These are phyloP conservation scores for Lordiphosa fenestrarum DNA, from an alignment of 2,888 invertebrate species.

Conservation along the genomic window DNA sequence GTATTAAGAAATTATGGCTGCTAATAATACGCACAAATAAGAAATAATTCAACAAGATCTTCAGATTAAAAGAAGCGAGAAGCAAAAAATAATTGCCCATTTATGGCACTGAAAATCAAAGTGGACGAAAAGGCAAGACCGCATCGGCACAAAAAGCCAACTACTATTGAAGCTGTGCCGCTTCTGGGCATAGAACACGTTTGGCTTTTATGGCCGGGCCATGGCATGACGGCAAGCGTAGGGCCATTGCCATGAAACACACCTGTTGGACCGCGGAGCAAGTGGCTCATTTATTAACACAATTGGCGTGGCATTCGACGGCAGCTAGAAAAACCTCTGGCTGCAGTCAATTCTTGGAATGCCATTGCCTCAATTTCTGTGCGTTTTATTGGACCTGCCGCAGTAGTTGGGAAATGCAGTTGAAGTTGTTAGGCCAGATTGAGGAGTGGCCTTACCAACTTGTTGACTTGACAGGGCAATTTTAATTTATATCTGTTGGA, in stretches of 20 bases:
- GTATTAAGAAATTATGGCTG: too few relatives aligned
- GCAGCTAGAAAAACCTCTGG: conserved; percentile 2
- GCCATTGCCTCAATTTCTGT: conserved; percentile 47
- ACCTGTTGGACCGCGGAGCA: conserved; percentile 40
- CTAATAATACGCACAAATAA: too few relatives aligned
- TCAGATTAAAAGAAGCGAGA: too few relatives aligned
- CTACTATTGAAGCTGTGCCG: conserved; percentile 8
- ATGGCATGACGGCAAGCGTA: conserved; percentile 1
- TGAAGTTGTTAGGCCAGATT: background rate
- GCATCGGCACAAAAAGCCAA: background rate
- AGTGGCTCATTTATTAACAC: conserved; percentile 47
- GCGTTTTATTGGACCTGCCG: conserved; percentile 34
- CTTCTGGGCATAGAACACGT: conserved; percentile 7
- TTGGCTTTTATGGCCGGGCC: conserved; percentile 36
- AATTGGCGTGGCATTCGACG: conserved; percentile 40
- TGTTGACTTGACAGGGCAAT: too few relatives aligned
- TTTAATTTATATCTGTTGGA: too few relatives aligned
- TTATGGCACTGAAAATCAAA: conserved; percentile 15
- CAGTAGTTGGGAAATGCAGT: conserved; percentile 6
- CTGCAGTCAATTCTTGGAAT: conserved; percentile 48
- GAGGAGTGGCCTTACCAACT: too few relatives aligned
- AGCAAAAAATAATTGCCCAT: conserved; percentile 16
- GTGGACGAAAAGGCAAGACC: conserved; percentile 9
- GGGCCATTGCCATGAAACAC: conserved; percentile 1
- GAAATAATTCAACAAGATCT: too few relatives aligned